Conservation (phyloP, 2,888 invertebrate species). For the Dusona sp. region DNA sequence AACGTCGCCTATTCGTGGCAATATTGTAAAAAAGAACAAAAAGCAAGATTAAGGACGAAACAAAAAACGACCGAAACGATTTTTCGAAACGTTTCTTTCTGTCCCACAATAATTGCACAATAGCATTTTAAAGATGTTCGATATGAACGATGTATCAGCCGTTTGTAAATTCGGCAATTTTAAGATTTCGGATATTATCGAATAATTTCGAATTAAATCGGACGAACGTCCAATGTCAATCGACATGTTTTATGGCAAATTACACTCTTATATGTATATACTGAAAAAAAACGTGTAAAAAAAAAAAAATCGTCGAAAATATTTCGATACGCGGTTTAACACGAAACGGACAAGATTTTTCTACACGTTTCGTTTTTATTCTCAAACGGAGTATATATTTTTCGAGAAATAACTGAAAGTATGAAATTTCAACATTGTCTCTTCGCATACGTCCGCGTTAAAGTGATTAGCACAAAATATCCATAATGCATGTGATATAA, state of each 20-base stretch:
- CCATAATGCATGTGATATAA: conserved; percentile 13
- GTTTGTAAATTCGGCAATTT: neutral
- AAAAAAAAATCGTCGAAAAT: neutral
- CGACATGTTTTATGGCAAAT: neutral
- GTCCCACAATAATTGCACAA: neutral
- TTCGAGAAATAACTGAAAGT: neutral
- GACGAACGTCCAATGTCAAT: neutral
- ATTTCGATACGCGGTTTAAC: neutral
- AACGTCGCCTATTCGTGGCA: neutral
- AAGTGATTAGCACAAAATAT: conserved; percentile 12
- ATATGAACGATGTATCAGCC: neutral
- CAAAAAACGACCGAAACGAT: neutral
- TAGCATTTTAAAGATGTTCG: neutral
- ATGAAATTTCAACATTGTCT: neutral
- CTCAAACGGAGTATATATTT: neutral
- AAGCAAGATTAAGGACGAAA: neutral
- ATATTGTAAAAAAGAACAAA: neutral
- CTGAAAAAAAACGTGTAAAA: neutral
- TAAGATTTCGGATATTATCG: neutral
- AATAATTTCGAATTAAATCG: neutral
- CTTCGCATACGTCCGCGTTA: neutral
- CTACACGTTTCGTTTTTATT: neutral
- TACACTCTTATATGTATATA: neutral
- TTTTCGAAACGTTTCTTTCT: neutral
- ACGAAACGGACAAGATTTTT: neutral